Conservation (phyloP, 1,140 invertebrate species). For the Drosophila nikananu region DNA sequence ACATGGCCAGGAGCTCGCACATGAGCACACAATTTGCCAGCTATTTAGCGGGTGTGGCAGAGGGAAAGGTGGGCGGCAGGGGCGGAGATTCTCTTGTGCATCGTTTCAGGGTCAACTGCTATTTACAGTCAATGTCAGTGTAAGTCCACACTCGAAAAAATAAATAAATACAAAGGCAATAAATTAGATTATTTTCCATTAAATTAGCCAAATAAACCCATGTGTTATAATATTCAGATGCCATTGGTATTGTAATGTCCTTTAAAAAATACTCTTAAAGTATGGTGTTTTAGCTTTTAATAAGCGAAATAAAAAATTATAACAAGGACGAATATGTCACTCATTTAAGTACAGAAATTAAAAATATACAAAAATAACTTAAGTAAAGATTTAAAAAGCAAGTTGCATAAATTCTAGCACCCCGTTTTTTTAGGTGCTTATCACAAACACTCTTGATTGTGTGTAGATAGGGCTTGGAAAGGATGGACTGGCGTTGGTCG, state of each 20-base stretch:
- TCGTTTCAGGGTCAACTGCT: conserved; percentile 73
- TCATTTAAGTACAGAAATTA: no score
- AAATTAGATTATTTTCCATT: neutral
- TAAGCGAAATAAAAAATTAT: neutral
- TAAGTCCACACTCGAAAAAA: conserved; percentile 23
- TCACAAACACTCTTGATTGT: conserved; percentile 1
- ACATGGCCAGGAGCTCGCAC: conserved; percentile 37
- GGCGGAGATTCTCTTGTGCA: conserved; percentile 49
- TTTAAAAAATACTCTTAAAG: neutral
- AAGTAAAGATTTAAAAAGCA: no score
- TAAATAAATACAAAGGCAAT: neutral
- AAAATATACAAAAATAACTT: no score
- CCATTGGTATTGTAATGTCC: no score
- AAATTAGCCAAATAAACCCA: no score
- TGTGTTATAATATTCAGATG: no score
- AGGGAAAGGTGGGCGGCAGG: neutral
- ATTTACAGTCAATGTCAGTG: conserved; percentile 60
- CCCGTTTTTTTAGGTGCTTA: neutral
- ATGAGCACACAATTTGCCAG: conserved; percentile 52
- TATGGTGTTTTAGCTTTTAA: neutral
- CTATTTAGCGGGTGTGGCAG: conserved; percentile 41
- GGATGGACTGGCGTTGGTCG: conserved; percentile 23
- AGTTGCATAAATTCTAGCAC: no score
- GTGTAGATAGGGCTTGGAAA: conserved; percentile 28
- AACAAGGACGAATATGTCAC: no score